Percentiles rank a stretch among this genome's conserved stretches.
These are phyloP conservation scores for Ictalurus furcatus DNA, from an alignment of 2,113 vertebrate genomes.

Conservation along the genomic window DNA sequence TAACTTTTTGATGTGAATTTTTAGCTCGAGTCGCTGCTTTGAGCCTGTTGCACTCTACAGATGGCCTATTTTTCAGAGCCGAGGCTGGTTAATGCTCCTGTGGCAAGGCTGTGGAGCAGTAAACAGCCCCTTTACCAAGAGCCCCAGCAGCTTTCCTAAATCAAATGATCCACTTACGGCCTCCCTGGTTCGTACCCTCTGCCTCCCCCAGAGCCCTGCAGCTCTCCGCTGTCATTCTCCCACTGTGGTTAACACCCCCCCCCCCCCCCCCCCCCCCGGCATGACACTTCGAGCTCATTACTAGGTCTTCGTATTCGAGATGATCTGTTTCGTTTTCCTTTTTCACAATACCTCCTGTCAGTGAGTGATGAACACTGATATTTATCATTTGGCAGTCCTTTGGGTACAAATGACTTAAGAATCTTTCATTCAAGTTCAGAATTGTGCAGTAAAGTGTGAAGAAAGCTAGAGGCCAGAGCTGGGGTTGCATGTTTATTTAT, in stretches of 20 bases:
- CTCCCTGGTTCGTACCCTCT: constrained; percentile 53
- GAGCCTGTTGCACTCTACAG: constrained; percentile 61
- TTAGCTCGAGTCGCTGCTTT: constrained; percentile 5
- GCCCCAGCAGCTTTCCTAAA: constrained; percentile 55
- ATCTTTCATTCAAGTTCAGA: not conserved
- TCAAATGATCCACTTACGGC: constrained; percentile 63
- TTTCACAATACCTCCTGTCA: not conserved
- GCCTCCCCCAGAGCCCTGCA: constrained; percentile 20
- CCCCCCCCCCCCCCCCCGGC: not conserved
- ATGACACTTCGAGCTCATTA: not conserved
- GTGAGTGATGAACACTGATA: not conserved
- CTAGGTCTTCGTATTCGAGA: not conserved
- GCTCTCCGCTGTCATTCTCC: constrained; percentile 18
- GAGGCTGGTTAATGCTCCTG: constrained; percentile 65
- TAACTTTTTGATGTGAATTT: constrained; percentile 10
- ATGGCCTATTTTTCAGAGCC: constrained; percentile 69
- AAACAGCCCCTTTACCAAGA: constrained; percentile 61
- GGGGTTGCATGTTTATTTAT: not conserved
- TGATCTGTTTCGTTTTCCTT: not conserved
- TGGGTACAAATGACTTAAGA: not conserved
- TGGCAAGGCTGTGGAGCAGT: constrained; percentile 47
- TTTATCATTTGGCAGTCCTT: not conserved
- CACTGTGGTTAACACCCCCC: too few species aligned
- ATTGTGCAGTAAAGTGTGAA: not conserved
- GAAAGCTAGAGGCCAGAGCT: not conserved